phyloP scores from a whole-genome alignment of 2,113 vertebrate species.

The Crotalus horridus region DNA sequence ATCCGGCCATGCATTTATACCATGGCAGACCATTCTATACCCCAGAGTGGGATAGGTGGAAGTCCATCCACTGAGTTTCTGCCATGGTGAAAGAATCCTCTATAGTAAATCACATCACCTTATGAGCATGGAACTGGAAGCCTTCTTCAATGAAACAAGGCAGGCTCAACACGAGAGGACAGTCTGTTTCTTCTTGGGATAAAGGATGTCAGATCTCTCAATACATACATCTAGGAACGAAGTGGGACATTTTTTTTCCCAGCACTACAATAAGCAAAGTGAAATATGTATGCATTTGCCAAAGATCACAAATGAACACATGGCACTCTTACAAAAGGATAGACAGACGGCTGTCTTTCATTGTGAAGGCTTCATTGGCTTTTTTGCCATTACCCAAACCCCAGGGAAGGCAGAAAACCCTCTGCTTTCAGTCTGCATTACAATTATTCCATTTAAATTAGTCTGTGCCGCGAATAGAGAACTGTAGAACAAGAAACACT shows the following conservation, averaged over 20 bases:
- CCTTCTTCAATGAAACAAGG: background rate
- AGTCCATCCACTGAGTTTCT: background rate
- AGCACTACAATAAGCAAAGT: background rate
- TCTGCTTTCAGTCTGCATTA: background rate
- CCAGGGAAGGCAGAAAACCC: background rate
- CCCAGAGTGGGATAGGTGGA: background rate
- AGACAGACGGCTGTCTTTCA: background rate
- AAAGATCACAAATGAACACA: background rate
- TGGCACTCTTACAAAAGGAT: background rate
- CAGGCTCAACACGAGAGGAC: background rate
- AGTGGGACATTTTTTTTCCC: background rate
- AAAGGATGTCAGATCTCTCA: background rate
- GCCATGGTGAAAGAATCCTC: background rate
- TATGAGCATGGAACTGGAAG: background rate
- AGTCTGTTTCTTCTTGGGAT: background rate
- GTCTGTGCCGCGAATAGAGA: conserved; percentile 8
- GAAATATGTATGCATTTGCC: background rate
- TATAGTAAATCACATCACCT: background rate
- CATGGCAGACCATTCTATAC: background rate
- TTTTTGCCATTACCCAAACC: conserved; percentile 1
- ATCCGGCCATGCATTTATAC: too few species aligned
- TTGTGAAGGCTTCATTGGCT: conserved; percentile 8
- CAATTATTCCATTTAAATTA: conserved; percentile 9
- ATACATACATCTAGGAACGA: background rate
- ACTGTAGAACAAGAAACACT: background rate